Evolutionary conservation across 2,888 invertebrate genomes (phyloP), one percentile per base, ranked within the genome.

Genomic region (Leptogaster cylindrica): DNA sequence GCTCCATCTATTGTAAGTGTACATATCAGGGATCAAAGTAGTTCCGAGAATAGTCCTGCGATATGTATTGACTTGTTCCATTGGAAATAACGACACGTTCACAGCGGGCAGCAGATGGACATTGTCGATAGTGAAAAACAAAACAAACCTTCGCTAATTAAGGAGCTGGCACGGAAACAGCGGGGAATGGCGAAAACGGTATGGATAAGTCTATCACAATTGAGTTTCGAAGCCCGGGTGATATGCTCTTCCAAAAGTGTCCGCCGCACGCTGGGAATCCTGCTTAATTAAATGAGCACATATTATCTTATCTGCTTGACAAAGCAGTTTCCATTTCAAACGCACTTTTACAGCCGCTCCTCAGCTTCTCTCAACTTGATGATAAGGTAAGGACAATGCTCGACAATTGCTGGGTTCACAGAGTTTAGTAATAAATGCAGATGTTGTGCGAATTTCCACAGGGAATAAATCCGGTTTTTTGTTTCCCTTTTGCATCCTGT

Each of bases 221-320:
- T 39, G 36, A 18, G 36, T 23, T 41, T 6, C 2, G 16, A 7
- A 41, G 3, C 18, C n/a, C 10, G 10, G 3, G 12, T 1, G 27
- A 50, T n/a, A 23, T 23, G 27, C 50, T 16, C 28, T 31, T 16
- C 16, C 6, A 31, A 2, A 7, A 25, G 28, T 14, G 65, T 12
- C 51, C 48, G 23, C 67, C 51, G n/a, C 70, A 61, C 27, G 66
- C 51, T 44, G 70, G 33, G 65, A 61, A 48, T 52, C 33, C 51
- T 23, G 63, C 65, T 70, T 70, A 70, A 70, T 70, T 70, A 70
- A 70, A 68, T 63, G 52, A 66, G 65, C 52, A 52, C 66, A 51
- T 51, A 69, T 67, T 58, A 65, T 67, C 65, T 65, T 52, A 65
- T 67, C 67, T 27, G 12, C 52, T 31, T 63, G 61, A 52, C 61